Evolutionary conservation across 1,140 invertebrate genomes (phyloP), one percentile per base, ranked within the genome.

Genomic region (Drosophila littoralis): DNA sequence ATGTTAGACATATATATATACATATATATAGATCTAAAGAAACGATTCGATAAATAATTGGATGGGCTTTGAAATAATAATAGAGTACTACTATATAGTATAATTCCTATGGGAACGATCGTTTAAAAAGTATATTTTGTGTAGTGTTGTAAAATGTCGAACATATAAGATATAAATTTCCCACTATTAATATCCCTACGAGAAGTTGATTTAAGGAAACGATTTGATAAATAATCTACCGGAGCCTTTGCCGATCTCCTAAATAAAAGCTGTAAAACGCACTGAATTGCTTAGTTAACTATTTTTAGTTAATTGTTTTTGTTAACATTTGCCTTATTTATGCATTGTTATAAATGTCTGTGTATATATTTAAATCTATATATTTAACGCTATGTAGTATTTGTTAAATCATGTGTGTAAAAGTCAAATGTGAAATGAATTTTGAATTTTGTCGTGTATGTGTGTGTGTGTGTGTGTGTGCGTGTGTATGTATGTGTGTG

Each of bases 381-480:
- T 32, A n/a, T 57, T 42, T 6, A 40, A 7, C 33, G 22, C n/a
- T 52, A 12, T 36, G 13, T 33, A 28, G 13, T 66, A 40, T 48
- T 54, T 33, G 12, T 65, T 12, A 46, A 46, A 40, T 55, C 36
- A 43, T 59, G 36, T 60, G 15, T 54, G 17, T 67, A 50, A 55
- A 61, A 42, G n/a, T 9, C 36, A 35, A 45, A 22, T 46, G 32
- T 33, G 22, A 43, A 59, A 28, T 22, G 35, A 6, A 9, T 66
- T 66, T 58, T 66, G 45, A 12, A 50, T 67, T 68, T 59, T 59
- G 33, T 13, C 50, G 33, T 7, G 15, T 61, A 7, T 45, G 61
- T 28, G 69, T 75, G 38, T 69, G 63, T 55, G 46, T 58, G 48
- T 76, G 48, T 72, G 58, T 68, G 50, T 70, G 57, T 60, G 12